Percentiles rank a stretch among this genome's conserved stretches.
Evolutionary conservation across 2,797 vertebrate species (phyloP).

Genomic region (Acanthurus tractus): DNA sequence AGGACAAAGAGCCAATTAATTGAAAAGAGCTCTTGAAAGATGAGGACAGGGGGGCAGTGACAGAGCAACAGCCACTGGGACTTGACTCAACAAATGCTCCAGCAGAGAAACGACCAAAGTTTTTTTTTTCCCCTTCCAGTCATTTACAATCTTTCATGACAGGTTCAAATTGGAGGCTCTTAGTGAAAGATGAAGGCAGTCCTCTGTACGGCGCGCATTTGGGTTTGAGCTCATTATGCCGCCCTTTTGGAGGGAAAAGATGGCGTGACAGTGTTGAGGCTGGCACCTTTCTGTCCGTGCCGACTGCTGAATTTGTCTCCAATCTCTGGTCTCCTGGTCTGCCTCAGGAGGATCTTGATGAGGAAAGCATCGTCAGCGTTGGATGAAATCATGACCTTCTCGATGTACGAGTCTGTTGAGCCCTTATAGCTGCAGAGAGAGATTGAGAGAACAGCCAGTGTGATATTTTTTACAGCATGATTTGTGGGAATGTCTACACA

Average conservation of each 20-base stretch:
- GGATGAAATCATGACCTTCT: slow-evolving; percentile 99
- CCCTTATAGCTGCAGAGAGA: slow-evolving; percentile 92
- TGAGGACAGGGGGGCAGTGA: slow-evolving; percentile 90
- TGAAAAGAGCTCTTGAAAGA: slow-evolving; percentile 91
- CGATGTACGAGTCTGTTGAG: slow-evolving; percentile 96
- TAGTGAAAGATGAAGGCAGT: background rate
- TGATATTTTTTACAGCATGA: background rate
- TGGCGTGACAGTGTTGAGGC: background rate
- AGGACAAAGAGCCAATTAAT: slow-evolving; percentile 99
- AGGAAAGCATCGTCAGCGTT: slow-evolving; percentile 98
- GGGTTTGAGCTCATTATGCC: slow-evolving; percentile 2
- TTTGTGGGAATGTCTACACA: background rate
- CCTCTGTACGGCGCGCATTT: background rate
- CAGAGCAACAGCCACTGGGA: slow-evolving; percentile 91
- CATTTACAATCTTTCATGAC: slow-evolving; percentile 33
- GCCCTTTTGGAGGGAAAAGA: background rate
- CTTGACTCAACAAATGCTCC: slow-evolving; percentile 90
- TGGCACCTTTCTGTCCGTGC: slow-evolving; percentile 96
- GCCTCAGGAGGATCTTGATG: slow-evolving; percentile 97
- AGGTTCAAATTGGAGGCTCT: slow-evolving; percentile 2
- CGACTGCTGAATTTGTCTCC: slow-evolving; percentile 99
- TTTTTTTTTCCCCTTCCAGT: slow-evolving; percentile 17
- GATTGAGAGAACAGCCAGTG: accelerated
- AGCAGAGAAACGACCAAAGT: slow-evolving; percentile 38
- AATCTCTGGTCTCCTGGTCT: slow-evolving; percentile 97